Base-by-base conservation (phyloP, 2,888 invertebrate genomes). In the Hyles lineata region DNA sequence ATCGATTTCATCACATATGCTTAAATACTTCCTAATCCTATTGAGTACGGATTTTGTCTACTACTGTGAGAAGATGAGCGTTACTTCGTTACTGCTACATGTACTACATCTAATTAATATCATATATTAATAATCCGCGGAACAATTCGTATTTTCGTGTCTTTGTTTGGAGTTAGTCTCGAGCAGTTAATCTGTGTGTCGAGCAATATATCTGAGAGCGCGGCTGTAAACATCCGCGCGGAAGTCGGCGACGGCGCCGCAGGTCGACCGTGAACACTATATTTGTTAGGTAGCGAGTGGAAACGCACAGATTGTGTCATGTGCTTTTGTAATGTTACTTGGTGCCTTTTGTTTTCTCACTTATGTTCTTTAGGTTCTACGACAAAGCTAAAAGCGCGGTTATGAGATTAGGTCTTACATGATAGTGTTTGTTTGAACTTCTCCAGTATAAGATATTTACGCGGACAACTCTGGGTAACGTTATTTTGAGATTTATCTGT, bases 261-360 rank as follows among this genome's bases (percentile, higher is more conserved):
- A 67, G 35, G 4, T 43, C 23, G 50, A 50, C 67, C 67, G 50
- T 67, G 50, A 67, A 67, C 67, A 50, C 50, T 67, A 67, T 67
- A 50, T 67, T 67, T 67, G 67, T 67, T 67, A 50, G 67, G 43
- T 50, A 67, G 23, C 43, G 43, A 50, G 67, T 23, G 43, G 67
- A 23, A 67, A 67, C 43, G 50, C 23, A 6, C 23, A 21, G 50
- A 67, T 67, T 67, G 67, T 67, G 23, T 15, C 62, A 17, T 43
- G 63, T 11, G 23, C 23, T 50, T 50, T 50, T 23, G 23, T 43
- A 50, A 43, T 43, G 50, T 19, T 62, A n/a, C n/a, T 9, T 9
- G 19, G 32, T 9, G 9, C 43, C 43, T 43, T 43, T 62, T 62
- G 32, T 35, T 35, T 35, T 19, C n/a, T 29, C 43, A 43, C 43